Evolutionary conservation across 2,797 vertebrate genomes (phyloP).

Genomic region (Dromococcyx pavoninus): DNA sequence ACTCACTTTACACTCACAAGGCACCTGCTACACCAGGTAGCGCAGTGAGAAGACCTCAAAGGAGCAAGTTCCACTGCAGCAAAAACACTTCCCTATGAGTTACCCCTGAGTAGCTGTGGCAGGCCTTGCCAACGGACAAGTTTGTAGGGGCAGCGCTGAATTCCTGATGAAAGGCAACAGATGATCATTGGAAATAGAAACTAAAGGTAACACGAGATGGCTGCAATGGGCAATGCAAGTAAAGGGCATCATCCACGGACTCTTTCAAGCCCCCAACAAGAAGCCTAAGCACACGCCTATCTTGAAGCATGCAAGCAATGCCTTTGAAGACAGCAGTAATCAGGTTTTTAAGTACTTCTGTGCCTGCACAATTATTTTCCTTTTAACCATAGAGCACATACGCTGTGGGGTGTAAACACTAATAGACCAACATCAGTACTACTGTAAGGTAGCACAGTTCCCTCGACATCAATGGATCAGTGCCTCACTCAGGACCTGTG

Average conservation of each 20-base stretch:
- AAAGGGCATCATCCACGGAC: background rate
- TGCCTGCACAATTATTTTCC: background rate
- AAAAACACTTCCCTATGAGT: background rate
- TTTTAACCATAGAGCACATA: background rate
- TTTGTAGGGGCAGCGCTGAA: background rate
- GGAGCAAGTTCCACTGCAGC: background rate
- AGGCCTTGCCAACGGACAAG: background rate
- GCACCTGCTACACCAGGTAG: background rate
- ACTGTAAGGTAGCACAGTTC: background rate
- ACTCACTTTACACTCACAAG: background rate
- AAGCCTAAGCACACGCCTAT: background rate
- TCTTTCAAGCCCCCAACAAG: background rate
- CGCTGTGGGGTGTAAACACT: background rate
- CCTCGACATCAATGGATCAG: background rate
- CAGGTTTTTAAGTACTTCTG: slow-evolving; percentile 11
- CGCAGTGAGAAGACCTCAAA: background rate
- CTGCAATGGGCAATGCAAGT: background rate
- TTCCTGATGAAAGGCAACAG: slow-evolving; percentile 1
- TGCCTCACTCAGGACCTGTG: background rate
- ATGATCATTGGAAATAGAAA: background rate
- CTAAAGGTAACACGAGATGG: background rate
- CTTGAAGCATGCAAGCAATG: background rate
- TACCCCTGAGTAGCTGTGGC: background rate
- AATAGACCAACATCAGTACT: background rate
- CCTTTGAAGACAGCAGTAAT: background rate